Percentiles rank a stretch among this genome's conserved stretches.
phyloP scores from a whole-genome alignment of 1,140 invertebrate genomes.

The Akabosia matsudoensis region DNA sequence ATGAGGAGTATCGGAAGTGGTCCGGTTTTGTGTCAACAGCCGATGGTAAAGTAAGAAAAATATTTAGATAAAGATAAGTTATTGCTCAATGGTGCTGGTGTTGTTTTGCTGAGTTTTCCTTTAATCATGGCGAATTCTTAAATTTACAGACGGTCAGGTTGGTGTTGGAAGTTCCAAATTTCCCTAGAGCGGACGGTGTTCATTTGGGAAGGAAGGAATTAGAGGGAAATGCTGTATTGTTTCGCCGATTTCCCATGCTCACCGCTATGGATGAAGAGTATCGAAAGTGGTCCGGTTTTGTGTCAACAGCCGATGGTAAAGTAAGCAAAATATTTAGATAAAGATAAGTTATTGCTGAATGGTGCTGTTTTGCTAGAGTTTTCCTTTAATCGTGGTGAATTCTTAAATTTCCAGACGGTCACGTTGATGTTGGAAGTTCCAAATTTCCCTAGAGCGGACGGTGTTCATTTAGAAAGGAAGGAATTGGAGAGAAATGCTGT shows the following conservation, averaged over 20 bases:
- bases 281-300: background rate
- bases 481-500: too few relatives aligned
- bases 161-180: too few relatives aligned
- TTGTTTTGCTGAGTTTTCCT: background rate
- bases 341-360: background rate
- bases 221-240: too few relatives aligned
- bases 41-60: background rate
- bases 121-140: background rate
- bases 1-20: background rate
- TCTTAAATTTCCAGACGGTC: background rate
- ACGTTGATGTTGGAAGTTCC: too few relatives aligned
- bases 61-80: background rate
- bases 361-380: background rate
- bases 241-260: background rate
- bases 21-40: background rate
- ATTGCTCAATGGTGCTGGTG: background rate
- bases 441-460: too few relatives aligned
- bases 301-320: background rate
- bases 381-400: background rate
- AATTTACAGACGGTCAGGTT: too few relatives aligned
- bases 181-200: too few relatives aligned
- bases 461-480: too few relatives aligned
- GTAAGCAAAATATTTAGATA: background rate
- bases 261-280: background rate
- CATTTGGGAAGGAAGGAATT: too few relatives aligned